Evolutionary conservation across 2,113 vertebrate genomes (phyloP), one percentile per base, ranked within the genome.

Genomic region (Serilophus lunatus): DNA sequence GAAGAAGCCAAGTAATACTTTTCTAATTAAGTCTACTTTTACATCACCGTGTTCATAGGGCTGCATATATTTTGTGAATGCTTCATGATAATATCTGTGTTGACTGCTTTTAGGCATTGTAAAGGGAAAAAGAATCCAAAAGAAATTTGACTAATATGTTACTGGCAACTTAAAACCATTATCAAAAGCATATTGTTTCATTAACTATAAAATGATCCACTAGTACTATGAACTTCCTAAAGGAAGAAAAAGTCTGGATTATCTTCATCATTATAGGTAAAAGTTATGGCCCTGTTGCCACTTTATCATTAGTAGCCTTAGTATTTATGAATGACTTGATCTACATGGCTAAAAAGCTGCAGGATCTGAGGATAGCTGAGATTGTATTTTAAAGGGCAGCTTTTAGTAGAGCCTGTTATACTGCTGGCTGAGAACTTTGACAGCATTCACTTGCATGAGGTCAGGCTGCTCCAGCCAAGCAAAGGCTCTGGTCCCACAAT

Each of bases 11-110:
- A 96, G 35, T 44, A 61, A 64, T 84, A 87, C 87, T 95, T 86
- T 95, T 92, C 53, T 53, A 89, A 96, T 97, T 94, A 96, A 80
- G 88, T 94, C 66, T 85, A 61, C 64, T 94, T 93, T 91, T 93
- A 80, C 80, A 86, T 96, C 90, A 93, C 47, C 45, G 25, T 79
- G 71, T 85, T 93, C 61, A 57, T 77, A 88, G 35, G 42, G n/a
- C 44, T 90, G 71, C 72, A 88, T 85, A 82, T 86, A 93, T 81
- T 93, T 95, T 85, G 50, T 81, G 81, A 92, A 81, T 18, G 18
- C 56, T 86, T 82, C 84, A 22, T 59, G 75, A 90, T 90, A 87
- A 93, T 65, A 81, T 92, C 92, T 75, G 68, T 95, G 93, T 87
- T 96, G 82, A 95, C 64, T 92, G 82, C 26, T 95, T 93, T 95